Conservation (phyloP, 2,888 invertebrate species). For the Amiota minor region DNA sequence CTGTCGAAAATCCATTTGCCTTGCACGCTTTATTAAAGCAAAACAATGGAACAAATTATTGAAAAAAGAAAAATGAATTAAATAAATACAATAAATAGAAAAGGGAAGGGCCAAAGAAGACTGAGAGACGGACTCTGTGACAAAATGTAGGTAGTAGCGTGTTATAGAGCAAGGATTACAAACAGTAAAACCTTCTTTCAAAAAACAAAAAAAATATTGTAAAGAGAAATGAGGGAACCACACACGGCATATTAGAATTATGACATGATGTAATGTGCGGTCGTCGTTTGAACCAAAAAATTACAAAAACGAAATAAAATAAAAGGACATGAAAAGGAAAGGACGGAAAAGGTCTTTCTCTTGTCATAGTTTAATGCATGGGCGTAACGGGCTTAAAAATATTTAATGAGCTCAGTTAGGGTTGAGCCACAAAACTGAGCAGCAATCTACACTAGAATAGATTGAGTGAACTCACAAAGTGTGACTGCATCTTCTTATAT, state of each 20-base stretch:
- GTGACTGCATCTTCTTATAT: neutral
- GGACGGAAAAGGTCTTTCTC: neutral
- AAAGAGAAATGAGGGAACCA: neutral
- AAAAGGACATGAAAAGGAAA: too few species aligned
- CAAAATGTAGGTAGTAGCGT: neutral
- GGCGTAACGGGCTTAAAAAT: slow-evolving; percentile 17
- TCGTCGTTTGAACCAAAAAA: slow-evolving; percentile 4
- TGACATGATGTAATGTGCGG: slow-evolving; percentile 24
- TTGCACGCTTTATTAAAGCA: slow-evolving; percentile 26
- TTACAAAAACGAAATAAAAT: neutral
- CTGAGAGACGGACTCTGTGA: neutral
- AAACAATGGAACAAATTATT: slow-evolving; percentile 20
- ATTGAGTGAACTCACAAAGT: neutral
- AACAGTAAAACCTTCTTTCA: too few species aligned
- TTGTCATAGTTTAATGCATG: slow-evolving; percentile 2
- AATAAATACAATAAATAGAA: neutral
- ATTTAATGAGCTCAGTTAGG: slow-evolving; percentile 24
- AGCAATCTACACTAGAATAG: neutral
- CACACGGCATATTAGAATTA: slow-evolving; percentile 4
- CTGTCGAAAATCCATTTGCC: slow-evolving; percentile 16
- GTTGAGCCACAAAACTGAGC: slow-evolving; percentile 6
- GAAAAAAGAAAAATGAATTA: slow-evolving; percentile 18
- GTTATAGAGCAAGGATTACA: too few species aligned
- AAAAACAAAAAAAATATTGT: neutral
- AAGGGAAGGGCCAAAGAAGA: neutral